Evolutionary conservation across 2,797 vertebrate species (phyloP), one percentile per base, ranked within the genome.

Genomic region (Margarornis squamiger): DNA sequence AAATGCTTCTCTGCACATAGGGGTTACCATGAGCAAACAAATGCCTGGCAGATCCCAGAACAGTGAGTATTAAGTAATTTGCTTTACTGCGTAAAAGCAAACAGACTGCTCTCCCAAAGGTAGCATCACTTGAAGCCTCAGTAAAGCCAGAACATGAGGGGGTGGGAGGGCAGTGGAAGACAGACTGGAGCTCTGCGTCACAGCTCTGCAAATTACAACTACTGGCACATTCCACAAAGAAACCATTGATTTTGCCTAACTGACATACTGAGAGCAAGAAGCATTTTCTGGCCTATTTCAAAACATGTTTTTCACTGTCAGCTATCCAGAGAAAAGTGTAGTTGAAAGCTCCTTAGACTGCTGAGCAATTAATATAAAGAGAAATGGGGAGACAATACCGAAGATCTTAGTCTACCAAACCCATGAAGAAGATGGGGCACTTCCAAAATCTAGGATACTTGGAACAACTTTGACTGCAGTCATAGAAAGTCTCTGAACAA

Each of bases 211-310:
- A 92, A 95, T 75, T 79, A 82, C 81, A 96, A 87, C 81, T 93
- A 93, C 94, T 93, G 91, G 93, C 90, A 95, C 24, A 22, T 90
- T 96, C 88, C 93, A 96, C 93, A 96, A 96, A 95, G 95, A 91
- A 91, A 83, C 85, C 82, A 95, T 74, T 96, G 90, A 92, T 88
- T 95, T 88, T 92, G 89, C 84, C 62, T 87, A 51, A 76, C 39
- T 68, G 85, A 95, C 88, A 86, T 32, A 54, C 45, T 89, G 79
- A 76, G 34, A 83, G 79, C 41, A 86, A 92, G 79, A 88, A 90
- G 73, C 49, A 49, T 90, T 90, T 86, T 65, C 82, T 90, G 59
- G 92, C 75, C 49, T 93, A 74, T 95, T 96, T 95, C 96, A 95
- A 85, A 95, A 93, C 57, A 83, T 96, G 93, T 94, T 96, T 95